Base-by-base conservation (phyloP, 1,140 invertebrate species). In the Oppia nitens region DNA sequence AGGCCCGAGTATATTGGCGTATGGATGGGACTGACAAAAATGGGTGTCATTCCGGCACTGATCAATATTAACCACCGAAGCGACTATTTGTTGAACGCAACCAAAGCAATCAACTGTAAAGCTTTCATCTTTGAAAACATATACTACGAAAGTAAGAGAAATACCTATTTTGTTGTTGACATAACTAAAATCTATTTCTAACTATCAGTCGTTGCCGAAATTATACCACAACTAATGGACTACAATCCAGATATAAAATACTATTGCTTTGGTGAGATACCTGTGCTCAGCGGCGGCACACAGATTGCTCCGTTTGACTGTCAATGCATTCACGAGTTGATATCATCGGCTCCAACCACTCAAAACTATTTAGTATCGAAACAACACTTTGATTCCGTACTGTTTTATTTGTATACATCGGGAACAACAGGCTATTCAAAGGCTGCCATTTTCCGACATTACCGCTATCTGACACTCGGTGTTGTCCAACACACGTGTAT, bases 401-500 rank as follows among this genome's bases (percentile, higher is more conserved):
- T 67, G 3, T 53, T 84, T 11, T 91, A 88, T 67, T 88, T 93
- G 65, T 93, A 88, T 71, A 94, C 90, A 0, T 91, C 86, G 47
- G 90, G 88, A 11, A 93, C 89, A 23, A 93, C 89, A 25, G 90
- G 90, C 28, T 75, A 92, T 68, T 14, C 49, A 1, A 94, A 94
- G 73, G 86, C 87, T 52, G 87, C 86, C 24, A 79, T 88, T 55
- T 83, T 91, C 58, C 82, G 54, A n/a, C 53, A 62, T 50, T 27
- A 29, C 27, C 48, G 60, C 4, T n/a, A n/a, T n/a, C 47, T 23
- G 55, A 57, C 68, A 24, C 61, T 64, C 26, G 59, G 63, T 28
- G 23, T 55, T 23, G 40, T 49, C 55, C 55, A 54, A 24, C 58
- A 61, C 29, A 47, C 20, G 20, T 53, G 48, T 51, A 29, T 54